Percentiles rank a stretch among this genome's conserved stretches.
Evolutionary conservation across 2,113 vertebrate species (phyloP).

Genomic region (Castor canadensis): DNA sequence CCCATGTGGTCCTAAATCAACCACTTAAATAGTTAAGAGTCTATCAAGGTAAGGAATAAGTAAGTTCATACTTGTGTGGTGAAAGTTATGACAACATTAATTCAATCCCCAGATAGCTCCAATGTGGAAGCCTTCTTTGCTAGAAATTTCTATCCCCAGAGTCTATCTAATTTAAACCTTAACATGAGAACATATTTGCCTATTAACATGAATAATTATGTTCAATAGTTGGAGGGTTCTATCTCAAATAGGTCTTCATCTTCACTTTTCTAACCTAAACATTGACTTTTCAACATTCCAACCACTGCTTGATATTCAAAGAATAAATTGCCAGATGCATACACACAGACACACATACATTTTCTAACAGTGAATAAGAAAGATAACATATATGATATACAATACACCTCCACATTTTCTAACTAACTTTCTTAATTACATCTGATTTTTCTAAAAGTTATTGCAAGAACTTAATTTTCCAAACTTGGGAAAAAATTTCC

Average conservation of each 20-base stretch:
- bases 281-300: not conserved
- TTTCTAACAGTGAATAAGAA: constrained; percentile 37
- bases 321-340: not conserved
- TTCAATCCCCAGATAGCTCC: not conserved
- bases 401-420: constrained; percentile 41
- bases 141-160: not conserved
- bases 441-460: constrained; percentile 65
- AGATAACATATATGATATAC: constrained; percentile 48
- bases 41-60: not conserved
- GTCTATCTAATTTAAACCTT: constrained; percentile 8
- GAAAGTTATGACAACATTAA: not conserved
- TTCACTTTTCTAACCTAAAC: not conserved
- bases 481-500: constrained; percentile 54
- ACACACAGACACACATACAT: not conserved
- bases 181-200: not conserved
- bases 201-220: not conserved
- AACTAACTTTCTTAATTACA: constrained; percentile 40
- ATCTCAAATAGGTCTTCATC: not conserved
- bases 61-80: not conserved
- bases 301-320: constrained; percentile 17
- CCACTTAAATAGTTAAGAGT: not conserved
- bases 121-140: not conserved
- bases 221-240: not conserved
- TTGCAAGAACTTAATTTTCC: constrained; percentile 65
- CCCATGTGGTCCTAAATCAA: not conserved